Percentiles rank a stretch among this genome's conserved stretches.
Evolutionary conservation across 1,140 invertebrate genomes (phyloP).

Genomic region (Scaptomyza montana): DNA sequence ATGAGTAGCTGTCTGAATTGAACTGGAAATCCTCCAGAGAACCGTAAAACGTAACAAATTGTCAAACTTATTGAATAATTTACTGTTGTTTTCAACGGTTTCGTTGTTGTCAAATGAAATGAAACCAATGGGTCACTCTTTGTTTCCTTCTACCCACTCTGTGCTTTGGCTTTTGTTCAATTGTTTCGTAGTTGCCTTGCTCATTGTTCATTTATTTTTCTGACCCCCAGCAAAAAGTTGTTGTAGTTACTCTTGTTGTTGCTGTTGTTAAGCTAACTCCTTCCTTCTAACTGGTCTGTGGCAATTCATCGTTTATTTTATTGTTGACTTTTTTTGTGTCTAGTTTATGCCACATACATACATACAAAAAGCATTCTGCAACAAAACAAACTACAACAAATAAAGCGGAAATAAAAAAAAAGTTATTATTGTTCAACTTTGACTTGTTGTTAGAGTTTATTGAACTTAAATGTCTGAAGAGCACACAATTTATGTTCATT

Average conservation of each 20-base stretch:
- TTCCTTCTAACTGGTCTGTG: conserved; percentile 14
- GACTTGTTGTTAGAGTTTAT: conserved; percentile 56
- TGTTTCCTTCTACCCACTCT: neutral
- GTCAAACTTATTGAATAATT: conserved; percentile 63
- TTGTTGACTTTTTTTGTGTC: conserved; percentile 44
- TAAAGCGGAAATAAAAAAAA: conserved; percentile 63
- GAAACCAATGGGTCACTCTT: conserved; percentile 53
- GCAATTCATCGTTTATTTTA: conserved; percentile 19
- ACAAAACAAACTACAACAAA: conserved; percentile 22
- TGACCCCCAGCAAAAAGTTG: conserved; percentile 56
- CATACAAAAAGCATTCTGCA: conserved; percentile 29
- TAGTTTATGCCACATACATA: conserved; percentile 55
- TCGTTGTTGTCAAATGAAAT: conserved; percentile 57
- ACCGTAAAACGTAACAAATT: conserved; percentile 45
- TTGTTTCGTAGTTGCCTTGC: conserved; percentile 25
- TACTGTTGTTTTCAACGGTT: conserved; percentile 1
- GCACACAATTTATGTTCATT: conserved; percentile 25
- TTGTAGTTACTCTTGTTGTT: conserved; percentile 9
- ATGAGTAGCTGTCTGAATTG: conserved; percentile 24
- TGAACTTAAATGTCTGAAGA: conserved; percentile 54
- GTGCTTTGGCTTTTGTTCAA: conserved; percentile 11
- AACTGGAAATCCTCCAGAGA: conserved; percentile 6
- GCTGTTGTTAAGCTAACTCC: conserved; percentile 29
- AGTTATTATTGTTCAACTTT: conserved; percentile 38
- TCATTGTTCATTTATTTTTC: conserved; percentile 66